phyloP scores from a whole-genome alignment of 2,888 invertebrate genomes.

The Deilephila porcellus region DNA sequence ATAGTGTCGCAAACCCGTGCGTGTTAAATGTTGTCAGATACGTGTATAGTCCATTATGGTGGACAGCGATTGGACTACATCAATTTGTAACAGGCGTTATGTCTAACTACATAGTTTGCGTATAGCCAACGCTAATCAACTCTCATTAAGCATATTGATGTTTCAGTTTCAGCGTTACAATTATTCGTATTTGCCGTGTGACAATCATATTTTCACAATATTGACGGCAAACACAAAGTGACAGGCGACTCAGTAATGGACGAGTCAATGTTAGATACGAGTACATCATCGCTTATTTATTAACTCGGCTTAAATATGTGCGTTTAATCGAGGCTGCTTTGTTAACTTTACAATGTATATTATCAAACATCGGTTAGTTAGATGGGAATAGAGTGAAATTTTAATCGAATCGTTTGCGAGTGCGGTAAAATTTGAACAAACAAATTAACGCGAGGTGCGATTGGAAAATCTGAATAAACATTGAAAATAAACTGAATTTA shows the following conservation, averaged over 20 bases:
- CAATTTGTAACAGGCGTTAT: slow-evolving; percentile 33
- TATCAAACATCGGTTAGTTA: slow-evolving; percentile 50
- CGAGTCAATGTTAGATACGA: slow-evolving; percentile 33
- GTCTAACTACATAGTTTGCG: slow-evolving; percentile 56
- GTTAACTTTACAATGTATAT: slow-evolving; percentile 49
- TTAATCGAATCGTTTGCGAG: slow-evolving; percentile 70
- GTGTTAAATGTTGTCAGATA: slow-evolving; percentile 36
- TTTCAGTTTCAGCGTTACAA: slow-evolving; percentile 66
- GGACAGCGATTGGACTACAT: slow-evolving; percentile 25
- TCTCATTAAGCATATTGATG: slow-evolving; percentile 72
- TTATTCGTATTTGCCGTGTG: slow-evolving; percentile 58
- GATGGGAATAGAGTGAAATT: slow-evolving; percentile 66
- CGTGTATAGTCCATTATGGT: slow-evolving; percentile 19
- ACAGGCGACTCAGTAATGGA: slow-evolving; percentile 38
- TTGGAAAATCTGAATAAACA: slow-evolving; percentile 75
- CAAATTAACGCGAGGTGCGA: slow-evolving; percentile 76
- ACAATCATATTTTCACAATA: slow-evolving; percentile 54
- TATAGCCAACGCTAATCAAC: slow-evolving; percentile 67
- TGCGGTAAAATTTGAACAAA: slow-evolving; percentile 71
- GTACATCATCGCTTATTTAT: slow-evolving; percentile 37
- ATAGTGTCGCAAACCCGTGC: slow-evolving; percentile 30
- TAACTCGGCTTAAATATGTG: slow-evolving; percentile 41
- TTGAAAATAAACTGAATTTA: slow-evolving; percentile 64
- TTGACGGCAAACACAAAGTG: slow-evolving; percentile 40
- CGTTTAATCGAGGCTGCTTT: slow-evolving; percentile 38